Conservation (phyloP, 1,140 invertebrate species). For the Acromyrmex echinatior region DNA sequence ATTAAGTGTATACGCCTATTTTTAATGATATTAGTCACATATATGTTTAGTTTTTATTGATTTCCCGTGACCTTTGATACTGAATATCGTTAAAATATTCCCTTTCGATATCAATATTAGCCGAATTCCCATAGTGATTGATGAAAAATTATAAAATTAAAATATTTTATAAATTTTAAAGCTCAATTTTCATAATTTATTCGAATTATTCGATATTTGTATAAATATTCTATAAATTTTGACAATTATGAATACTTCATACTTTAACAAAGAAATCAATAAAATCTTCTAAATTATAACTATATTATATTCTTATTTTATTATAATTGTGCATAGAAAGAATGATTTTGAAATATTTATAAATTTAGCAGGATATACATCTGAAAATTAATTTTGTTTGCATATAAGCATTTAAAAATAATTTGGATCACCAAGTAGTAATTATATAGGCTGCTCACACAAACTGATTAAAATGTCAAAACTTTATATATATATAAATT, state of each 20-base stretch:
- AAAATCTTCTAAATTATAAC: background rate
- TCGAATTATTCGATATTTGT: background rate
- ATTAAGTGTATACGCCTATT: constrained; percentile 20
- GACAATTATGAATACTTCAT: background rate
- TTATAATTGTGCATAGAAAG: background rate
- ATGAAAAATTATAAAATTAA: constrained; percentile 22
- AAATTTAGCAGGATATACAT: no score
- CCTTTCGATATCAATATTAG: constrained; percentile 4
- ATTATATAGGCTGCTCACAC: no score
- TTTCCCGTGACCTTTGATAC: constrained; percentile 34
- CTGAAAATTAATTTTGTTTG: no score
- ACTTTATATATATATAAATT: no score
- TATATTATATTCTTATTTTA: background rate
- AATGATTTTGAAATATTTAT: no score
- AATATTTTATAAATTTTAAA: background rate
- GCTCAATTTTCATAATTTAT: background rate
- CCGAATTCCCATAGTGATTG: background rate
- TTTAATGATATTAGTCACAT: background rate
- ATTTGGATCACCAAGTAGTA: no score
- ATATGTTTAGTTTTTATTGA: constrained; percentile 17
- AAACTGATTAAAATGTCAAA: no score
- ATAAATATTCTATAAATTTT: constrained; percentile 19
- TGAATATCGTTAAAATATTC: constrained; percentile 7
- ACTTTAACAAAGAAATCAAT: background rate
- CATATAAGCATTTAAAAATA: no score